These are phyloP conservation scores for Protonemura montana DNA, from an alignment of 2,888 invertebrate genomes.

Conservation along the genomic window DNA sequence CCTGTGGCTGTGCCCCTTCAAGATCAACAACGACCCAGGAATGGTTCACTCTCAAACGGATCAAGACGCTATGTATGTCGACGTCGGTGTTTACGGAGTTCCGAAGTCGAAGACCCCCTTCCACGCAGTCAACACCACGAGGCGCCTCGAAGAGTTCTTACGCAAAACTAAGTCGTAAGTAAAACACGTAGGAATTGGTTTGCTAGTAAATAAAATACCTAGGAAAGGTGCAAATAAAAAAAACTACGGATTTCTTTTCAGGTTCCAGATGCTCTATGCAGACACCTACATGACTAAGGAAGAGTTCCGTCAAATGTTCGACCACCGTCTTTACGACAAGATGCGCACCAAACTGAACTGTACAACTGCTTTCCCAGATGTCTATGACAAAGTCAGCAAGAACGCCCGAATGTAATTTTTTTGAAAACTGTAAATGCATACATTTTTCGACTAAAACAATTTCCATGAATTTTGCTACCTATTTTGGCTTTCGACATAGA, in stretches of 20 bases:
- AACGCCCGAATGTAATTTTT: slow-evolving; percentile 58
- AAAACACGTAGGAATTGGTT: not conserved
- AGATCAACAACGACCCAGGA: slow-evolving; percentile 72
- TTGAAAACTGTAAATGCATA: not conserved
- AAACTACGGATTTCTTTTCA: slow-evolving; percentile 53
- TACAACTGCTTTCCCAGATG: slow-evolving; percentile 77
- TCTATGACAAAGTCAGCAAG: slow-evolving; percentile 77
- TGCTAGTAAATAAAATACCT: not conserved
- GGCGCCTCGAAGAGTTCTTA: slow-evolving; percentile 76
- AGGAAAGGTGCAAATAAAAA: not conserved
- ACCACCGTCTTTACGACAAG: slow-evolving; percentile 76
- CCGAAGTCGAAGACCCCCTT: slow-evolving; percentile 68
- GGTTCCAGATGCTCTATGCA: slow-evolving; percentile 86
- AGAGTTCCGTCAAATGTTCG: slow-evolving; percentile 83
- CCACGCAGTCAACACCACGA: slow-evolving; percentile 70
- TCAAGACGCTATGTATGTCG: slow-evolving; percentile 73
- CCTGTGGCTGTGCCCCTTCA: slow-evolving; percentile 84
- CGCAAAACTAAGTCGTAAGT: slow-evolving; percentile 67
- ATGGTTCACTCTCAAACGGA: slow-evolving; percentile 68
- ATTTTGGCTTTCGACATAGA: not conserved
- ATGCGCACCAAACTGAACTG: slow-evolving; percentile 68
- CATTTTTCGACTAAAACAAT: not conserved
- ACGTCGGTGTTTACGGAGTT: slow-evolving; percentile 83
- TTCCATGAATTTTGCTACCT: not conserved
- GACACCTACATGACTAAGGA: slow-evolving; percentile 77